Percentiles rank a stretch among this genome's conserved stretches.
These are phyloP conservation scores for Drosophila rufa DNA, from an alignment of 1,140 invertebrate genomes.

Conservation along the genomic window DNA sequence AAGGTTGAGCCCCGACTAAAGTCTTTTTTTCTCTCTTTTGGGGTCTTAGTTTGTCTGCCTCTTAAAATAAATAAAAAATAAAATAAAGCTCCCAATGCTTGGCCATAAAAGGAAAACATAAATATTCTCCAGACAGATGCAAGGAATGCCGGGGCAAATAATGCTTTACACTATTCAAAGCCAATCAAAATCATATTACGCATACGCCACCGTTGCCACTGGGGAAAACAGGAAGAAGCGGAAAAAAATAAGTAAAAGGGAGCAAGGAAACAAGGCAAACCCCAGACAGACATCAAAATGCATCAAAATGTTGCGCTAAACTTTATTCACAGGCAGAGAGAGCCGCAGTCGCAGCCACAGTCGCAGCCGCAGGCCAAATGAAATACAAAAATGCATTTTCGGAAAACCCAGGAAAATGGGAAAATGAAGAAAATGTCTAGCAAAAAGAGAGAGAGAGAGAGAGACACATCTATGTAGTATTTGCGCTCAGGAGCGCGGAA, in stretches of 20 bases:
- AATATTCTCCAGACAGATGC: constrained; percentile 5
- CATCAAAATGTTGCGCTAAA: constrained; percentile 79
- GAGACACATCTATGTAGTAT: constrained; percentile 35
- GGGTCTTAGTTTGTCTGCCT: not conserved
- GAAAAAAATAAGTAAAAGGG: not conserved
- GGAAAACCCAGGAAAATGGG: constrained; percentile 22
- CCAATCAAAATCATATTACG: constrained; percentile 81
- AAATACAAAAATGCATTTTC: constrained; percentile 69
- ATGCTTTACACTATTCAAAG: constrained; percentile 61
- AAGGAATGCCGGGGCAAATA: constrained; percentile 21
- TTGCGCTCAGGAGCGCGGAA: constrained; percentile 62
- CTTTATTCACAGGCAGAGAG: constrained; percentile 61
- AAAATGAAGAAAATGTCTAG: constrained; percentile 8
- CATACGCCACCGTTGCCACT: constrained; percentile 55
- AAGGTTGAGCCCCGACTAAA: not conserved
- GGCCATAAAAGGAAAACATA: constrained; percentile 7
- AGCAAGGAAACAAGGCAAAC: not conserved
- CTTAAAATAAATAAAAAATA: not conserved
- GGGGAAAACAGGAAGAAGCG: constrained; percentile 9
- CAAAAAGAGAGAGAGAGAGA: not conserved
- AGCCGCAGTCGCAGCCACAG: constrained; percentile 8
- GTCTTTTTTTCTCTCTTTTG: too few relatives aligned
- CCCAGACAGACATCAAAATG: constrained; percentile 62
- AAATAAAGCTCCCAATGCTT: not conserved
- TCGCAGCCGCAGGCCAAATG: constrained; percentile 58